These are phyloP conservation scores for Entelurus aequoreus DNA, from an alignment of 2,113 vertebrate species.

Conservation along the genomic window DNA sequence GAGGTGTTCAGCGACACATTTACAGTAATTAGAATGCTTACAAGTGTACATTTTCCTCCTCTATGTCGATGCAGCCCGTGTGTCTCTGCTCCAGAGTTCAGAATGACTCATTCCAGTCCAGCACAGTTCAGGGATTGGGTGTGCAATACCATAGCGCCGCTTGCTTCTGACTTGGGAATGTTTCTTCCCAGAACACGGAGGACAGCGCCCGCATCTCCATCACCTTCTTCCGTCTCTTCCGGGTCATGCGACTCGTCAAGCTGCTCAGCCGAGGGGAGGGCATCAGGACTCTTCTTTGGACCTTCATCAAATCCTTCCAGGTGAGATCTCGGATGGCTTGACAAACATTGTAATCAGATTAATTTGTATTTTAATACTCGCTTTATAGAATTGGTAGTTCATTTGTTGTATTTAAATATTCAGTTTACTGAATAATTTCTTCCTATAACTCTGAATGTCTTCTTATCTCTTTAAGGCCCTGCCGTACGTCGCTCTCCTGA, in stretches of 20 bases:
- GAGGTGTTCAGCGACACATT: too few species aligned
- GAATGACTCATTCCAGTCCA: slow-evolving; percentile 43
- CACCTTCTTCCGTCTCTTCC: slow-evolving; percentile 98
- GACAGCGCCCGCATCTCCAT: slow-evolving; percentile 98
- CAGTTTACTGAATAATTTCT: neutral
- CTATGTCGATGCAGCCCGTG: slow-evolving; percentile 40
- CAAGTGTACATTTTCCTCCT: slow-evolving; percentile 3
- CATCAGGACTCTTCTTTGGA: slow-evolving; percentile 96
- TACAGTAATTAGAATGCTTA: neutral
- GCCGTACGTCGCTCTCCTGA: slow-evolving; percentile 94
- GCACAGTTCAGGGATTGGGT: slow-evolving; percentile 57
- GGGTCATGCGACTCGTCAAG: slow-evolving; percentile 98
- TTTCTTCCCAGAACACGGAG: slow-evolving; percentile 87
- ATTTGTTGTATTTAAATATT: neutral
- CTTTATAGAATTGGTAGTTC: neutral
- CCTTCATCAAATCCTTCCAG: slow-evolving; percentile 99
- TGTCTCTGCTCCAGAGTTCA: slow-evolving; percentile 41
- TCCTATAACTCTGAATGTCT: neutral
- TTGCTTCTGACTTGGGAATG: slow-evolving; percentile 62
- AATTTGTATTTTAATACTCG: neutral
- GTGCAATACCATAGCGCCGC: slow-evolving; percentile 4
- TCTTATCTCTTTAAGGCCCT: slow-evolving; percentile 75
- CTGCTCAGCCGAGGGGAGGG: slow-evolving; percentile 97
- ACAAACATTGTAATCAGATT: neutral
- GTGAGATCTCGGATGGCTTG: slow-evolving; percentile 59